Evolutionary conservation across 2,888 invertebrate species (phyloP), one percentile per base, ranked within the genome.

Genomic region (Calliphora vomitoria): DNA sequence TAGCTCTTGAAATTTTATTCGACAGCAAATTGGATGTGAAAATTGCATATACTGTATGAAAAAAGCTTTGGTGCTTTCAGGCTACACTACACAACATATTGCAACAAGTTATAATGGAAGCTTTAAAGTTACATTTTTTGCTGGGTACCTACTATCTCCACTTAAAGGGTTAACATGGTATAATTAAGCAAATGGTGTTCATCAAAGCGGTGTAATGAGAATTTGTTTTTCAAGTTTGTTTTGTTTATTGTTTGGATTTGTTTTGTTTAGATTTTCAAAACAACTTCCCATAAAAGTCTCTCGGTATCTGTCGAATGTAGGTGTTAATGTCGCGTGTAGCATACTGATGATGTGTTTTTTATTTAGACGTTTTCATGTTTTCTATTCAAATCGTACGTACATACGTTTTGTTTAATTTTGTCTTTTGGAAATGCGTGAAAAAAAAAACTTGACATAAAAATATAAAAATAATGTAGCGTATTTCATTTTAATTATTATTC

Each of bases 291-390:
- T 80, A 86, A 76, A 86, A 86, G 86, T 80, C 69, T 71, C 75
- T 76, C 38, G 44, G 11, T 76, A 78, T 76, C 44, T 75, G 71
- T 71, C 60, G 81, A 66, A 60, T 80, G 86, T 83, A 83, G 86
- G 86, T 80, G 83, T 80, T 81, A 80, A 80, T 76, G 86, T 83
- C 86, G 86, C 86, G 86, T 86, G 86, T 83, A 60, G 80, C 44
- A 86, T 83, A 86, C 75, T 83, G 76, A 80, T 80, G 75, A 86
- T 71, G 60, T 66, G 64, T 69, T 55, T 69, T 55, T 62, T 60
- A 38, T 50, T 84, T 79, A 41, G 35, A 60, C n/a, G 25, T 53
- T 74, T 68, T 80, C 66, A 31, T 74, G 53, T 78, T 69, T 69
- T 80, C 41, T 86, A 76, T 66, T 71, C 69, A 58, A 66, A 71